Evolutionary conservation across 1,140 invertebrate species (phyloP).

Genomic region (Solen grandis): DNA sequence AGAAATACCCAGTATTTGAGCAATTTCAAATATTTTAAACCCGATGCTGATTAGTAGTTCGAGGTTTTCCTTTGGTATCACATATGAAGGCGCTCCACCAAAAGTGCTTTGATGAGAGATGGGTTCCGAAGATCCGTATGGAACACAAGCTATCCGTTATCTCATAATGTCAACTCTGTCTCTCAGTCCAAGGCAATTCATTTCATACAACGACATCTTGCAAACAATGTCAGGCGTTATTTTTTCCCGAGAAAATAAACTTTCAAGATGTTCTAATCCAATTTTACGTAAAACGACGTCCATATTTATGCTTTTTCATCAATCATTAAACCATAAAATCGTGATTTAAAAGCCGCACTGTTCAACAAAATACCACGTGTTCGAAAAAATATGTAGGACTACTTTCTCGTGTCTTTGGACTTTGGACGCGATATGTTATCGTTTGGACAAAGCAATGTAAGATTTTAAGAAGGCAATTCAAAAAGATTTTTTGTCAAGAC

Average conservation of each 20-base stretch:
- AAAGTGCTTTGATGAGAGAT: too few species aligned
- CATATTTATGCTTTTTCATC: not conserved
- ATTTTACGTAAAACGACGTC: too few species aligned
- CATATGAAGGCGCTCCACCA: slow-evolving; percentile 8
- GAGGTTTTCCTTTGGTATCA: not conserved
- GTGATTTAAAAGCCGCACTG: too few species aligned
- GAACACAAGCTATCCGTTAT: slow-evolving; percentile 47
- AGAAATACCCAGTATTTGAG: slow-evolving; percentile 1
- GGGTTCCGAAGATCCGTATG: slow-evolving; percentile 21
- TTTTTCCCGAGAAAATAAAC: slow-evolving; percentile 26
- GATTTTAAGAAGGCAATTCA: not conserved
- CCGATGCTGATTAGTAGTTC: not conserved
- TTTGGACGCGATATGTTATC: too few species aligned
- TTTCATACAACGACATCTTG: slow-evolving; percentile 41
- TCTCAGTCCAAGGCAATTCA: slow-evolving; percentile 19
- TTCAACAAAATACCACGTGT: too few species aligned
- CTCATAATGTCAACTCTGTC: slow-evolving; percentile 46
- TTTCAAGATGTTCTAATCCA: not conserved
- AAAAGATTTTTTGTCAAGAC: too few species aligned
- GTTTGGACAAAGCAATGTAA: not conserved
- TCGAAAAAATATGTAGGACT: too few species aligned
- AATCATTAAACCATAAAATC: not conserved
- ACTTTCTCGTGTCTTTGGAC: too few species aligned
- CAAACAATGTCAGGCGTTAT: slow-evolving; percentile 52
- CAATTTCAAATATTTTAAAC: not conserved